Percentiles rank a stretch among this genome's conserved stretches.
These are phyloP conservation scores for Drosophila gunungcola DNA, from an alignment of 1,140 invertebrate genomes.

Conservation along the genomic window DNA sequence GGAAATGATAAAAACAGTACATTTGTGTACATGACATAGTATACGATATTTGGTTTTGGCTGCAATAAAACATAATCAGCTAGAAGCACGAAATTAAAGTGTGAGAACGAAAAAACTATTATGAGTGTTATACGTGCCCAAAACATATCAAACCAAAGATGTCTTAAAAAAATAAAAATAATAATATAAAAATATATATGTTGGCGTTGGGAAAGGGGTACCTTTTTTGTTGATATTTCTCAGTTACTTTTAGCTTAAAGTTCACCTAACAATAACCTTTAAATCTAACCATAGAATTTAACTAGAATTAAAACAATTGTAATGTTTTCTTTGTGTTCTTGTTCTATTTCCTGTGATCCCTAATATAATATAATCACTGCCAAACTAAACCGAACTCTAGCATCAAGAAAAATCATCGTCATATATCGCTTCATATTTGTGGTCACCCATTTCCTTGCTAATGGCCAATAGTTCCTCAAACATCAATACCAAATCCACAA, in stretches of 20 bases:
- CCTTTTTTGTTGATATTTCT: background rate
- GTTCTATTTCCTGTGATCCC: conserved; percentile 33
- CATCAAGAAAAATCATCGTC: conserved; percentile 71
- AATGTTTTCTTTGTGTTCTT: conserved; percentile 62
- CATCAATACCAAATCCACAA: conserved; percentile 19
- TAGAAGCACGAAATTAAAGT: background rate
- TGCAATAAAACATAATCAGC: background rate
- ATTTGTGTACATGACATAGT: background rate
- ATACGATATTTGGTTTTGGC: background rate
- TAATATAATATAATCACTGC: conserved; percentile 19
- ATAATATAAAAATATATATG: too few species aligned
- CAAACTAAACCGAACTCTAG: conserved; percentile 31
- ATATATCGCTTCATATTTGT: conserved; percentile 72
- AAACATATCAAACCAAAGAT: background rate
- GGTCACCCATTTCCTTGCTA: conserved; percentile 60
- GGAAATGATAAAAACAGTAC: background rate
- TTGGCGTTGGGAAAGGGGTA: background rate
- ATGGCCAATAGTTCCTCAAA: conserved; percentile 32
- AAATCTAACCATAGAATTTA: conserved; percentile 2
- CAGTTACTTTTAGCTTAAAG: background rate
- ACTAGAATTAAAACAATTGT: conserved; percentile 22
- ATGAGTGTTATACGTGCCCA: conserved; percentile 16
- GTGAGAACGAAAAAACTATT: background rate
- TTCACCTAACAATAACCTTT: background rate
- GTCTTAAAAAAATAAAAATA: background rate